Evolutionary conservation across 2,113 vertebrate genomes (phyloP), one percentile per base, ranked within the genome.

Genomic region (Lampris incognitus): DNA sequence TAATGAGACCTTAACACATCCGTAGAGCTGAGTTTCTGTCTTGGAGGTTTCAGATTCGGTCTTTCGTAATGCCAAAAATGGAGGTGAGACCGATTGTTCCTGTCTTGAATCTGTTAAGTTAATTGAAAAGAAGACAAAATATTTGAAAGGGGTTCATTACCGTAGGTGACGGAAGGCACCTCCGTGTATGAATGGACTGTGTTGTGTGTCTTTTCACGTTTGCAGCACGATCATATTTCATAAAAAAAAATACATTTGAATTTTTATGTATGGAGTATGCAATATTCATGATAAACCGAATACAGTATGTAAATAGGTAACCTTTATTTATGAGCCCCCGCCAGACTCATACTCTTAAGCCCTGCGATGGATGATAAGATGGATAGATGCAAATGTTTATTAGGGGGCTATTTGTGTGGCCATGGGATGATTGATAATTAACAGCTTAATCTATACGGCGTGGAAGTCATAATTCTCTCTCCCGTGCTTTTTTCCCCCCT

Each of bases 201-300:
- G 87, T 86, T 89, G 81, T 83, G 83, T 88, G 87, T 92, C 87
- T 90, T 89, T 91, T 91, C 80, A 88, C 91, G 85, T 90, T 89
- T 88, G 91, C 87, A 91, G 88, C 93, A 89, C 87, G 93, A 94
- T 92, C 93, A 94, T 94, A 93, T 94, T 95, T 95, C 92, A 94
- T 92, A 93, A 94, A 92, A 93, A 94, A 92, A 79, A 89, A 86
- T 89, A 90, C 91, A 92, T 93, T 94, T 93, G 90, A 93, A 94
- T 94, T 93, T 95, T 93, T 92, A 94, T 93, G 92, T 93, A 92
- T 90, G 92, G 91, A 93, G 89, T 92, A 91, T 93, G 90, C 90
- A 93, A 93, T 94, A 93, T 94, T 93, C 87, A 92, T 94, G 92
- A 94, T 94, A 92, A 93, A 94, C 93, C 93, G 91, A 94, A 94